Percentiles rank a stretch among this genome's conserved stretches.
Evolutionary conservation across 2,888 invertebrate genomes (phyloP).

Genomic region (Heliconius charithonia): DNA sequence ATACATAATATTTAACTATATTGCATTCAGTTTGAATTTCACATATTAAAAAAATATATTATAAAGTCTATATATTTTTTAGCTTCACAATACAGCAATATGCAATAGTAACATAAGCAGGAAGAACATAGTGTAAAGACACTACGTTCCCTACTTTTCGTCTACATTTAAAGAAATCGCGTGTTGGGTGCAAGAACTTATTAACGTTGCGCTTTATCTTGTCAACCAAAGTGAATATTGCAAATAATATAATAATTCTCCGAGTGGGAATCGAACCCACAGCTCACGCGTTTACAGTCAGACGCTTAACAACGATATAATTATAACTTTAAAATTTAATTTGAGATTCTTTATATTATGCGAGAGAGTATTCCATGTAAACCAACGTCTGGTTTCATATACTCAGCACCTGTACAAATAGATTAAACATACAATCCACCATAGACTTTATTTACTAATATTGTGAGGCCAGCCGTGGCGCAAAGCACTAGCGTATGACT

Average conservation of each 20-base stretch:
- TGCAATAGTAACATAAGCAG: background rate
- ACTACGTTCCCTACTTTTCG: background rate
- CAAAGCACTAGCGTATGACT: too few species aligned
- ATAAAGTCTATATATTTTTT: background rate
- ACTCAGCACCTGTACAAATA: conserved; percentile 16
- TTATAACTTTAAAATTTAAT: background rate
- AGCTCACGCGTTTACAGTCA: background rate
- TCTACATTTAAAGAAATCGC: background rate
- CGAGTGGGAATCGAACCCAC: background rate
- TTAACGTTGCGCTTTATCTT: background rate
- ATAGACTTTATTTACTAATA: background rate
- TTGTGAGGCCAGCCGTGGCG: background rate
- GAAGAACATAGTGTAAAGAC: background rate
- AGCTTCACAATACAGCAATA: background rate
- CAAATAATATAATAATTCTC: background rate
- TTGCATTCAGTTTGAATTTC: too few species aligned
- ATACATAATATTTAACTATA: background rate
- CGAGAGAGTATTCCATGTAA: background rate
- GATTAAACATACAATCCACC: background rate
- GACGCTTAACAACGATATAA: background rate
- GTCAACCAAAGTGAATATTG: background rate
- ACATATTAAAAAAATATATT: background rate
- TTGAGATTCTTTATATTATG: background rate
- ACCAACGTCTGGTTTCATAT: background rate
- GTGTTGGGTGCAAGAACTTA: background rate